Evolutionary conservation across 2,113 vertebrate genomes (phyloP).

Genomic region (Formicarius rufipectus): DNA sequence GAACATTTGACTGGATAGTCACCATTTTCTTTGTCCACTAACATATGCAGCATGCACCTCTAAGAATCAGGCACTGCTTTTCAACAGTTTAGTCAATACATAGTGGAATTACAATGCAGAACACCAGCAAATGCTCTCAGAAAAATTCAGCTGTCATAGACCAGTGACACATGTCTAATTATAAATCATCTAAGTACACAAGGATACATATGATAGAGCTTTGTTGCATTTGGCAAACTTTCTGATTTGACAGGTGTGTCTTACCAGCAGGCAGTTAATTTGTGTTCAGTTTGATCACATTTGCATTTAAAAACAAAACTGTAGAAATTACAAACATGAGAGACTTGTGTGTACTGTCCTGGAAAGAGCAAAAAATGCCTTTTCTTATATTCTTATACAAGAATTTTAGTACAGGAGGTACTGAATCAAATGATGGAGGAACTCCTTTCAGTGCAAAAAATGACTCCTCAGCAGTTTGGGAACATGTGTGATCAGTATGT

Average conservation of each 20-base stretch:
- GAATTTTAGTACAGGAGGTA: neutral
- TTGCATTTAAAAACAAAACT: neutral
- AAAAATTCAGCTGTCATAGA: neutral
- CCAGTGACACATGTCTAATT: neutral
- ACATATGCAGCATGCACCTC: neutral
- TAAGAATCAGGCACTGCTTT: neutral
- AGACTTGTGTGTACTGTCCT: neutral
- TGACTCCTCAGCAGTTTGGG: neutral
- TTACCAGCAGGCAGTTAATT: neutral
- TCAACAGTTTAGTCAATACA: neutral
- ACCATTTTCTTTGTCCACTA: neutral
- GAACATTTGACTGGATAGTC: neutral
- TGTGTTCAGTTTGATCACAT: neutral
- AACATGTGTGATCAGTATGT: fast-evolving
- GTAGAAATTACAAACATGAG: neutral
- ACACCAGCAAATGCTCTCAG: neutral
- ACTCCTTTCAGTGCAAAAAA: neutral
- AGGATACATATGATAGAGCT: neutral
- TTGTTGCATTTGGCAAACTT: constrained; percentile 4
- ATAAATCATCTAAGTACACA: neutral
- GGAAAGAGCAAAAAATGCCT: neutral
- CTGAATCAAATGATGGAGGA: neutral
- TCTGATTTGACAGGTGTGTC: constrained; percentile 11
- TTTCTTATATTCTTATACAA: neutral
- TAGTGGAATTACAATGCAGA: neutral